Percentiles rank a stretch among this genome's conserved stretches.
phyloP scores from a whole-genome alignment of 2,113 vertebrate genomes.

The Hystrix brachyura region DNA sequence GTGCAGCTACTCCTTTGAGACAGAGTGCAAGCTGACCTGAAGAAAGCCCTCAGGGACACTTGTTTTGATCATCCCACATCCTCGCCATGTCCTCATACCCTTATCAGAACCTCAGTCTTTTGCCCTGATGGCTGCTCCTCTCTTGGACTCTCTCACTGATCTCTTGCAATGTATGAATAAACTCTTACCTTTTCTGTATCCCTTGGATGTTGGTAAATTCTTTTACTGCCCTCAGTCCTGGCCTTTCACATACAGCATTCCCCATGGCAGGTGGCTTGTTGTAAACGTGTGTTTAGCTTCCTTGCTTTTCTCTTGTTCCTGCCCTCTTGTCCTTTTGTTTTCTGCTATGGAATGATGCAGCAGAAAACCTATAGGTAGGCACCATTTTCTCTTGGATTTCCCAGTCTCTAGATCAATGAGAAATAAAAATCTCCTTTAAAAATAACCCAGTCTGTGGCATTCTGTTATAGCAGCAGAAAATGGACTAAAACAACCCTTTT shows the following conservation, averaged over 20 bases:
- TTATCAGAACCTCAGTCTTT: background rate
- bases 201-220: background rate
- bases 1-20: background rate
- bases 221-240: background rate
- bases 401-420: background rate
- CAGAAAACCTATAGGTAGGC: background rate
- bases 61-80: background rate
- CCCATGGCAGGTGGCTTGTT: background rate
- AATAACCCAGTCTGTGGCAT: background rate
- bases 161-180: background rate
- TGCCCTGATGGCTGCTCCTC: background rate
- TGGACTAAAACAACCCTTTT: background rate
- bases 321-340: background rate
- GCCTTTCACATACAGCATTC: background rate
- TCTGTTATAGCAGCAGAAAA: background rate
- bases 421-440: background rate
- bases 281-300: background rate
- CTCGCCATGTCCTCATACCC: background rate
- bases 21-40: background rate
- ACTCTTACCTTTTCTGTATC: background rate
- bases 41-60: background rate
- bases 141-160: background rate
- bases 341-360: background rate
- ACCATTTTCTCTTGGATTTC: background rate
- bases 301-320: background rate